Evolutionary conservation across 2,888 invertebrate genomes (phyloP), one percentile per base, ranked within the genome.

Genomic region (Amiota minor): DNA sequence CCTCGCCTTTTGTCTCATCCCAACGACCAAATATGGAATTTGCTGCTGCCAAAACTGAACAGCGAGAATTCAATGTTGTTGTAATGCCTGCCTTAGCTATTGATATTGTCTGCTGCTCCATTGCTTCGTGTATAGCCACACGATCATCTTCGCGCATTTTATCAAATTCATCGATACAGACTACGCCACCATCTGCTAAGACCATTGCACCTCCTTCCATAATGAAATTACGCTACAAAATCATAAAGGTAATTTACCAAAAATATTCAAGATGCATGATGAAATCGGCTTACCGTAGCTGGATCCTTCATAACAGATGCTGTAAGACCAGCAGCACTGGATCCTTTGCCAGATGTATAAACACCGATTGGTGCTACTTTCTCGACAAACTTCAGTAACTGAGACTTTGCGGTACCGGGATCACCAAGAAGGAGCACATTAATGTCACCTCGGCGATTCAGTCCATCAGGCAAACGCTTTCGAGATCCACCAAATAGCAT

Each of bases 191-290:
- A 90, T 99, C 99, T 0, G 99, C 99, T 53, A 99, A 91, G 35
- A 99, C 99, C 99, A 99, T 99, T 1, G 99, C 99, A 11, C 99
- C 99, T 12, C 99, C 98, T 91, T 98, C 98, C 96, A 98, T 97
- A 6, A 98, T 94, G 90, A 98, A 98, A 90, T 97, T 98, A 62
- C 97, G 93, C 96, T 97, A 86, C 14, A 88, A 88, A 18, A 71
- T 6, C 35, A 35, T 20, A 14, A 53, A 62, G 74, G 77, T 46
- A 61, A 55, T 11, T 59, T 4, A 53, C 18, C 10, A 47, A 47
- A 20, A 16, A 65, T 11, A 18, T 46, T 50, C 46, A 69, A 64
- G 23, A 62, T 55, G 35, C 35, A 6, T 35, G 35, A 49, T 70
- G 18, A 46, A 14, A 1, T 65, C 59, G 18, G 90, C 93, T 92